Base-by-base conservation (phyloP, 2,113 vertebrate genomes). In the Emydocephalus ijimae region DNA sequence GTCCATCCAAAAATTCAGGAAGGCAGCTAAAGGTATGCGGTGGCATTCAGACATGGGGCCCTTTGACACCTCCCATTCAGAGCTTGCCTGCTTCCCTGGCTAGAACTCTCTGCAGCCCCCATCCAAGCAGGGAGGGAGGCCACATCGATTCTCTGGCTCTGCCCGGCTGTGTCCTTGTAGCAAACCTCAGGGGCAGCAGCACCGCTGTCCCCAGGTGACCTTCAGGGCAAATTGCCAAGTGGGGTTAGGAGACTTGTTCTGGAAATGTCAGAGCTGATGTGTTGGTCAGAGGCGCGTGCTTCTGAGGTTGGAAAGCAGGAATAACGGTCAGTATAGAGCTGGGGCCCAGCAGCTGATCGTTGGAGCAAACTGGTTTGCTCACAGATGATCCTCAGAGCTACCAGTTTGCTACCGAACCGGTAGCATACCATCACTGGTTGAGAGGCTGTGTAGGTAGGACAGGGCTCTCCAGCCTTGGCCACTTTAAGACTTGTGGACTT, bases 221-320 rank as follows among this genome's bases (percentile, higher is more conserved):
- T 96, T 96, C 96, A 39, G 39, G 54, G 90, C 93, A 95, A 95
- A 94, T 95, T 95, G 94, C 3, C 54, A 94, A 94, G 96, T 94
- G 95, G 94, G 96, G 96, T 97, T 96, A 96, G 39, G 91, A 93
- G 96, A 95, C 96, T 97, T 96, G 92, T 94, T 88, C 39, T 39
- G 94, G 93, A 95, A 96, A 94, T 48, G 56, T 45, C 26, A 1
- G 52, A 34, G 69, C 14, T 4, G 3, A 11, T 14, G 48, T 26
- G 69, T 91, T 15, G 23, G 23, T 54, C 14, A 21, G 93, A 91
- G 95, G 48, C 7, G 48, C 48, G 1, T 50, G 48, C 48, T 50
- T 50, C 48, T 50, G 48, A 50, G 48, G 48, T 50, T 50, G 48
- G 1, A 50, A 8, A 50, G 48, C 48, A 50, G 48, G 48, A 9